A percentile compares a stretch with the other conserved stretches of the same genome.
Conservation (phyloP, 92 coral and sea anemone species). For the Muricea muricata region DNA sequence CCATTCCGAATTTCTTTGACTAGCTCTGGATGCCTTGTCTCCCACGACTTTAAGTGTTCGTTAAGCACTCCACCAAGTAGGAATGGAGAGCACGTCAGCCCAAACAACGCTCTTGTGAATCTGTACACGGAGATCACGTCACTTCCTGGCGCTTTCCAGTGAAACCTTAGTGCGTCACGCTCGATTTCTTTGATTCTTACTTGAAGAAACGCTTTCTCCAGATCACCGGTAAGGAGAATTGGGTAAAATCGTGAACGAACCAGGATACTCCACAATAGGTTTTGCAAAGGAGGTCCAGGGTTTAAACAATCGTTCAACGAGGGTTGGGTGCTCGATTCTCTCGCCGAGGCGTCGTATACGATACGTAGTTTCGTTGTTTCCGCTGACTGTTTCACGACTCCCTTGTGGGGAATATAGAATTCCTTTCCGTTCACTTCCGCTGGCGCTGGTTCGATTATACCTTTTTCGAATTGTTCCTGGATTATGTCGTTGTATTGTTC, state of each 20-base stretch:
- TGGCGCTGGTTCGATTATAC: not conserved
- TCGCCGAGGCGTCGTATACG: constrained; percentile 17
- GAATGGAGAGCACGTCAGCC: constrained; percentile 35
- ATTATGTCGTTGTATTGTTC: constrained; percentile 24
- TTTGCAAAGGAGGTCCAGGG: constrained; percentile 11
- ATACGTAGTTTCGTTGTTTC: constrained; percentile 5
- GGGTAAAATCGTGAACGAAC: constrained; percentile 14
- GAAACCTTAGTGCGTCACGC: constrained; percentile 9
- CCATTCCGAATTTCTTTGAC: constrained; percentile 5
- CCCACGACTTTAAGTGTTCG: constrained; percentile 5
- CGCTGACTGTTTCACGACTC: not conserved
- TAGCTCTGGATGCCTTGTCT: not conserved
- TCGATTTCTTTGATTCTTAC: constrained; percentile 23
- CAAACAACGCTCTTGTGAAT: constrained; percentile 11
- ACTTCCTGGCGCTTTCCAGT: not conserved
- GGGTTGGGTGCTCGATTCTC: not conserved
- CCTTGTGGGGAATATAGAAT: constrained; percentile 18
- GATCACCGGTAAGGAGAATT: not conserved
- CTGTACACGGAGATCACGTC: not conserved
- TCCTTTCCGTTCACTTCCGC: not conserved
- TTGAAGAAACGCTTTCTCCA: constrained; percentile 8
- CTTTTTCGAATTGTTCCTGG: constrained; percentile 23
- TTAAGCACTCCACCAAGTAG: constrained; percentile 22
- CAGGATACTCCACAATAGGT: constrained; percentile 2
- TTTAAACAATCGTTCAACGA: not conserved